Conservation (phyloP, 1,140 invertebrate species). For the Schlechtendalia chinensis region DNA sequence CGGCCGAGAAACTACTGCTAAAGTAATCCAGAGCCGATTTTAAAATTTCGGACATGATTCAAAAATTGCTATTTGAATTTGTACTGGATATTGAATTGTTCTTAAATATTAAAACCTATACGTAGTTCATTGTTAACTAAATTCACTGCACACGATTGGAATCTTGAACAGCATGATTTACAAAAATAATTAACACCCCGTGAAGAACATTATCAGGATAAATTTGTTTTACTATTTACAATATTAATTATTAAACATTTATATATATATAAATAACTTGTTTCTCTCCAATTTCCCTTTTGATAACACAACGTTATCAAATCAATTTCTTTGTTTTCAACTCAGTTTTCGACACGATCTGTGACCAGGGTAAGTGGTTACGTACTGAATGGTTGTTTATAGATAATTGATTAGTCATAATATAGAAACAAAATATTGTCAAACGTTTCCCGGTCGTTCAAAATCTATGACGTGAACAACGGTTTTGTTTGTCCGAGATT, state of each 20-base stretch:
- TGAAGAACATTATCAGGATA: neutral
- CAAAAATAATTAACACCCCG: neutral
- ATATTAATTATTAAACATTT: neutral
- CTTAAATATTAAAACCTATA: neutral
- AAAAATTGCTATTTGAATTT: neutral
- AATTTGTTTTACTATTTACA: neutral
- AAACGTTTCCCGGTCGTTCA: too few species aligned
- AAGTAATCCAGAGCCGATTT: conserved; percentile 85
- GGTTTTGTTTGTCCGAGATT: too few species aligned
- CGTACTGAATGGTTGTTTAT: too few species aligned
- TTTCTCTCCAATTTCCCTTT: neutral
- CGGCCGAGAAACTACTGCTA: conserved; percentile 61
- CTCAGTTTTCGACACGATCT: too few species aligned
- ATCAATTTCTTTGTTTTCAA: conserved; percentile 28
- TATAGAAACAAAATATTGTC: too few species aligned
- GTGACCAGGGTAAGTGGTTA: too few species aligned
- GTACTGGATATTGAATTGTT: neutral
- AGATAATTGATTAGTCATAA: too few species aligned
- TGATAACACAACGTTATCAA: conserved; percentile 16
- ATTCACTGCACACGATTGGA: neutral
- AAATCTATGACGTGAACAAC: too few species aligned
- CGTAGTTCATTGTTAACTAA: conserved; percentile 12
- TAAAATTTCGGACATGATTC: conserved; percentile 81
- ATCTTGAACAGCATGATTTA: neutral
- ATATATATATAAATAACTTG: neutral